A percentile compares a stretch with the other conserved stretches of the same genome.
These are phyloP conservation scores for Dynastes maya DNA, from an alignment of 2,888 invertebrate genomes.

Conservation along the genomic window DNA sequence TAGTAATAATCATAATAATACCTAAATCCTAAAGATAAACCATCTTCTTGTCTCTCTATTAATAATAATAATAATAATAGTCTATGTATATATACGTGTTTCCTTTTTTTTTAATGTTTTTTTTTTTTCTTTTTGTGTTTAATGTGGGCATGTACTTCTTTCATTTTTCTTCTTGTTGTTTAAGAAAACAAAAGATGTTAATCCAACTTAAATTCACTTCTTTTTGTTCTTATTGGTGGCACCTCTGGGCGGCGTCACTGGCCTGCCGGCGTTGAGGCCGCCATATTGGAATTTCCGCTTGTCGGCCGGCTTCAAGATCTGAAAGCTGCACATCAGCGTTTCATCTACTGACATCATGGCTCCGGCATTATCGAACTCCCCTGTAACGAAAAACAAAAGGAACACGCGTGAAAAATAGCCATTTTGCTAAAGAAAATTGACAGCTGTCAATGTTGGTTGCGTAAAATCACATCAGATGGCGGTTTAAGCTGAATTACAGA, in stretches of 20 bases:
- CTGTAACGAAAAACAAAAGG: constrained; percentile 50
- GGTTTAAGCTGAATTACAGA: no score
- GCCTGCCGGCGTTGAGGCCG: constrained; percentile 93
- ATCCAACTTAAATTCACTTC: constrained; percentile 77
- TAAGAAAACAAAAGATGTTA: constrained; percentile 35
- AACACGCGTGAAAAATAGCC: background rate
- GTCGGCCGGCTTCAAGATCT: constrained; percentile 97
- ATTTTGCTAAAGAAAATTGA: background rate
- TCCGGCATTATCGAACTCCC: constrained; percentile 88
- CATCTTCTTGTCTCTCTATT: constrained; percentile 14
- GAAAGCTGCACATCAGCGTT: constrained; percentile 99
- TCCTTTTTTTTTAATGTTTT: background rate
- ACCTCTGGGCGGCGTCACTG: constrained; percentile 97
- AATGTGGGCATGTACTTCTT: constrained; percentile 7
- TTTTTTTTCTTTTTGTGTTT: constrained; percentile 2
- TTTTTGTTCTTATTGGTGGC: constrained; percentile 95
- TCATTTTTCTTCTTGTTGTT: background rate
- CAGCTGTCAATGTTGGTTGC: background rate
- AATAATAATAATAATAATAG: no score
- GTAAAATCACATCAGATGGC: background rate
- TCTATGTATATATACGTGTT: constrained; percentile 13
- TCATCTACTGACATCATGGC: constrained; percentile 99
- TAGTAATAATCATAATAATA: constrained; percentile 2
- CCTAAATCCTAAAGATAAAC: constrained; percentile 9
- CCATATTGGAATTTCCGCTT: constrained; percentile 98